Percentiles rank a stretch among this genome's conserved stretches.
phyloP scores from a whole-genome alignment of 2,888 invertebrate genomes.

The Ceratothoa steindachneri region DNA sequence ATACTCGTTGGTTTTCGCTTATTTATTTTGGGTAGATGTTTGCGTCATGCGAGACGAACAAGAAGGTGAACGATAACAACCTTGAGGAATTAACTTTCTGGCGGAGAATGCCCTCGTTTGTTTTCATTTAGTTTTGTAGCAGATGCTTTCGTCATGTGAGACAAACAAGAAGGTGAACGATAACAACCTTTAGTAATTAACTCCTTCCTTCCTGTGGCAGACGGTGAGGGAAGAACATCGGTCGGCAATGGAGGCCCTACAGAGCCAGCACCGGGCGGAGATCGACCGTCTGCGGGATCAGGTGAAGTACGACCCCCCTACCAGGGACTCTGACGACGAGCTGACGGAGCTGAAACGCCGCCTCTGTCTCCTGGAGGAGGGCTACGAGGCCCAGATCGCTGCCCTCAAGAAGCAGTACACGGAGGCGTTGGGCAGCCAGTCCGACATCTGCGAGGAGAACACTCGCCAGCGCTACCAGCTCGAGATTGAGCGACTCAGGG shows the following conservation, averaged over 20 bases:
- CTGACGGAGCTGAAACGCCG: slow-evolving; percentile 68
- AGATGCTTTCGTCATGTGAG: too few relatives aligned
- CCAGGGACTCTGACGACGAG: slow-evolving; percentile 59
- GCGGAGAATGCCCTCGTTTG: too few relatives aligned
- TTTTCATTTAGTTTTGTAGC: too few relatives aligned
- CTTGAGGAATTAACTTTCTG: too few relatives aligned
- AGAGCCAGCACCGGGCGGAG: slow-evolving; percentile 54
- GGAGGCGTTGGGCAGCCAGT: slow-evolving; percentile 47
- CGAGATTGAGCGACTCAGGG: slow-evolving; percentile 78
- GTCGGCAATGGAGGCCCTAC: slow-evolving; percentile 56
- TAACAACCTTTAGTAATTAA: too few relatives aligned
- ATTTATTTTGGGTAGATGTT: too few relatives aligned
- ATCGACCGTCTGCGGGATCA: slow-evolving; percentile 53
- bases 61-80: too few relatives aligned
- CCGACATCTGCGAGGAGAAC: slow-evolving; percentile 48
- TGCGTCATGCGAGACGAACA: too few relatives aligned
- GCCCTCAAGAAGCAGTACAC: slow-evolving; percentile 72
- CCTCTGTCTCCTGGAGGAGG: slow-evolving; percentile 70
- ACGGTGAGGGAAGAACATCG: slow-evolving; percentile 50
- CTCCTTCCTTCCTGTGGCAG: slow-evolving; percentile 7
- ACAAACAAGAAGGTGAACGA: too few relatives aligned
- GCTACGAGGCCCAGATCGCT: slow-evolving; percentile 77
- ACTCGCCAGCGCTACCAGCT: slow-evolving; percentile 64
- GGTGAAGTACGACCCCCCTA: slow-evolving; percentile 51
- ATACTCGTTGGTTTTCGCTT: too few relatives aligned